Evolutionary conservation across 2,113 vertebrate species (phyloP), one percentile per base, ranked within the genome.

Genomic region (Clarias magur): DNA sequence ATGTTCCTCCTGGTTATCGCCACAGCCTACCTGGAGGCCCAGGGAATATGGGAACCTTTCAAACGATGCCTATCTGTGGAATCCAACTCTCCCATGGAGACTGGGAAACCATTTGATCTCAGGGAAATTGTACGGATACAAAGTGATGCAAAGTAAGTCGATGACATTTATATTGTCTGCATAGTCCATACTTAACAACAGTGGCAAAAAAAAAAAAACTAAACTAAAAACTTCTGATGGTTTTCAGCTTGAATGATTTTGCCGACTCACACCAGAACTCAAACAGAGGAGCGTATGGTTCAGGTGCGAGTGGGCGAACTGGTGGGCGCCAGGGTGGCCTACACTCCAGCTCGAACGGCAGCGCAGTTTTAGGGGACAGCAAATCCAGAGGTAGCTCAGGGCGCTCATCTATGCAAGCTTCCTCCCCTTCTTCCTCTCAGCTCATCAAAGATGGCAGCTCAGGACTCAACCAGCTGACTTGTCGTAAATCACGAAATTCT

Each of bases 41-140:
- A 99, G 95, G 97, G 98, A 93, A 99, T 99, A 88, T 99, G 98
- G 98, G 98, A 99, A 92, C 97, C 98, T 27, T 99, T 99, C 93
- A 96, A 96, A 91, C 96, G 96, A 93, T 96, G 96, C 3, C 94
- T 99, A 27, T 98, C 96, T 25, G 95, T 98, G 91, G 98, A 99
- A 91, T 96, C 97, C 80, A 97, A 95, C 94, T 95, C 96, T 81
- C 93, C 96, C 90, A 94, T 98, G 94, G 97, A 99, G 93, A 96
- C 97, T 56, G 98, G 97, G 90, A 97, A 96, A 91, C 97, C 97
- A 12, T 98, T 99, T 92, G 97, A 99, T 96, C 97, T 99, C 97
- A 98, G 98, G 96, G 97, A 98, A 93, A 99, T 99, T 86, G 97
- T 97, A 93, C 97, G 97, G 92, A 96, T 97, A 94, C 96, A 97